Evolutionary conservation across 1,140 invertebrate species (phyloP), one percentile per base, ranked within the genome.

Genomic region (Panulirus ornatus): DNA sequence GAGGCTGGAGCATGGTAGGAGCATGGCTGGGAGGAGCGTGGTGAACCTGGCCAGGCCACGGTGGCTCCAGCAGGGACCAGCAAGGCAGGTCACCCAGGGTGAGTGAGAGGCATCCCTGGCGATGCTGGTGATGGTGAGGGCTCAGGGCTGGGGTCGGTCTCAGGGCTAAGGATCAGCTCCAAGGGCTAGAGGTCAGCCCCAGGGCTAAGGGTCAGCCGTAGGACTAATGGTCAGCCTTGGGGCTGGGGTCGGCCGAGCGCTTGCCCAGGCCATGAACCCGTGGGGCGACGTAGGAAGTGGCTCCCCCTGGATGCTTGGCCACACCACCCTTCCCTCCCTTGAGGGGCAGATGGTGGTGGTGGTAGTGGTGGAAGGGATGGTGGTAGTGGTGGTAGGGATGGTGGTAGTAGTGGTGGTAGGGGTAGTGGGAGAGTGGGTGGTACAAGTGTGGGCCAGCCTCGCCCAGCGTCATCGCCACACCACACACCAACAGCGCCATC

Each of bases 191-290:
- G n/a, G n/a, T n/a, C n/a, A n/a, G n/a, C n/a, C n/a, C n/a, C n/a
- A n/a, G n/a, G n/a, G n/a, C n/a, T n/a, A n/a, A n/a, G n/a, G n/a
- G n/a, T n/a, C n/a, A n/a, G 14, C 5, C 44, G 44, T 47, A 14
- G 30, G 70, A 27, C 16, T 75, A 14, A 6, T 34, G 71, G 42
- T 75, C 71, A 40, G 73, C 73, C 0, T 16, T 16, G 1, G 73
- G 73, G 16, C 2, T n/a, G 11, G 86, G 58, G 5, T 38, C 70
- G 1, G 63, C 70, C 8, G 87, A 66, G 16, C 87, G 78, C 44
- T 88, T 88, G 5, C 87, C 87, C n/a, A 88, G 30, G 40, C 87
- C 87, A 36, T 88, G 87, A n/a, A 88, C 78, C 75, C 83, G 87
- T 38, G 87, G 87, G 42, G 51, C 70, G 78, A 88, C 76, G 42